phyloP scores from a whole-genome alignment of 2,797 vertebrate species.

The Eulemur albifrons region DNA sequence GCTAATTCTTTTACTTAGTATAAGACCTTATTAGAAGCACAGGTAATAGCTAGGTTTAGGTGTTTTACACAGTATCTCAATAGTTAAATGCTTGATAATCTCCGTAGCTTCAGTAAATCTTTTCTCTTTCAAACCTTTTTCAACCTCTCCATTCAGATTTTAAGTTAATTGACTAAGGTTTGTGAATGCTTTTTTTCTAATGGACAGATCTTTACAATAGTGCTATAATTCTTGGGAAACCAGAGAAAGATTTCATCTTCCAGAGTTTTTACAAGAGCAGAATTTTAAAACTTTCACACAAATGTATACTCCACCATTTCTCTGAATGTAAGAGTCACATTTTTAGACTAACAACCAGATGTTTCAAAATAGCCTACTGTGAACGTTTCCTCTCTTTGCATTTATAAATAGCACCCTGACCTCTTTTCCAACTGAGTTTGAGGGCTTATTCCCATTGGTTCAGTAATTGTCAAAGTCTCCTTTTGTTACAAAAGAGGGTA shows the following conservation, averaged over 20 bases:
- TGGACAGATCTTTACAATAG: not conserved
- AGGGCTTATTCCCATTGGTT: constrained; percentile 51
- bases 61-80: constrained; percentile 18
- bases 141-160: constrained; percentile 10
- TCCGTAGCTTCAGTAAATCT: not conserved
- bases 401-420: constrained; percentile 77
- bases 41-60: not conserved
- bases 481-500: constrained; percentile 7
- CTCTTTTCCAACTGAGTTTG: constrained; percentile 75
- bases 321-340: constrained; percentile 50
- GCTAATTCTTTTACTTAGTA: not conserved
- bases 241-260: not conserved
- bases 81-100: not conserved
- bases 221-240: not conserved
- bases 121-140: constrained; percentile 33
- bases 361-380: constrained; percentile 73
- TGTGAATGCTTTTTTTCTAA: not conserved
- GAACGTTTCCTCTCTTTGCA: constrained; percentile 70
- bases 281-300: not conserved
- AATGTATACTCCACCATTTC: constrained; percentile 20
- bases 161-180: constrained; percentile 10
- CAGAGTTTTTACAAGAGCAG: not conserved
- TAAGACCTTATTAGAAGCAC: not conserved
- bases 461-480: constrained; percentile 34
- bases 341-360: constrained; percentile 72